Conservation (phyloP, 92 coral and sea anemone species). For the Heliopora coerulea region DNA sequence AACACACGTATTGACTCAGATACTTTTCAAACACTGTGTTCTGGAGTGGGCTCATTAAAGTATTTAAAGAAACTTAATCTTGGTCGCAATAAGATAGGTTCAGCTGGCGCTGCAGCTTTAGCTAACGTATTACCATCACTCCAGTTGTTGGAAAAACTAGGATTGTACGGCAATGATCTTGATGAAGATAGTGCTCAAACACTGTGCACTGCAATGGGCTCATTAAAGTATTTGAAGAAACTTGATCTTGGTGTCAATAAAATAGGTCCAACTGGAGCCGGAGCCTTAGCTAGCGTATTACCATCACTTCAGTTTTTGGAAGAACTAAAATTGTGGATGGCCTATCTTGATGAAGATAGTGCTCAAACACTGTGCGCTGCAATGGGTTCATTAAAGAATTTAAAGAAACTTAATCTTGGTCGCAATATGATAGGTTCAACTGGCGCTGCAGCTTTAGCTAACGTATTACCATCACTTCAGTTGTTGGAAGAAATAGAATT, state of each 20-base stretch:
- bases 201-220: neutral
- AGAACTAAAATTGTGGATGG: neutral
- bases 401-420: neutral
- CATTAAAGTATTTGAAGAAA: neutral
- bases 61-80: slow-evolving; percentile 7
- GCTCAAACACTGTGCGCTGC: neutral
- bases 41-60: neutral
- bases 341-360: neutral
- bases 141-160: slow-evolving; percentile 6
- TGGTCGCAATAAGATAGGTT: neutral
- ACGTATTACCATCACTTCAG: slow-evolving; percentile 27
- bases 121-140: slow-evolving; percentile 21
- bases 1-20: neutral
- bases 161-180: neutral
- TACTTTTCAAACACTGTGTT: neutral
- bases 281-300: slow-evolving; percentile 8
- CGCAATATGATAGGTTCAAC: neutral
- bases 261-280: neutral
- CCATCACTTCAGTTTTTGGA: slow-evolving; percentile 21
- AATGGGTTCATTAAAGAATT: neutral
- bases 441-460: slow-evolving; percentile 10
- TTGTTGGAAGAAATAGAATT: slow-evolving; percentile 5
- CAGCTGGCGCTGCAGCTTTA: slow-evolving; percentile 1
- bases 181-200: neutral
- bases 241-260: neutral